Percentiles rank a stretch among this genome's conserved stretches.
Evolutionary conservation across 2,797 vertebrate genomes (phyloP).

Genomic region (Ambastaia sidthimunki): DNA sequence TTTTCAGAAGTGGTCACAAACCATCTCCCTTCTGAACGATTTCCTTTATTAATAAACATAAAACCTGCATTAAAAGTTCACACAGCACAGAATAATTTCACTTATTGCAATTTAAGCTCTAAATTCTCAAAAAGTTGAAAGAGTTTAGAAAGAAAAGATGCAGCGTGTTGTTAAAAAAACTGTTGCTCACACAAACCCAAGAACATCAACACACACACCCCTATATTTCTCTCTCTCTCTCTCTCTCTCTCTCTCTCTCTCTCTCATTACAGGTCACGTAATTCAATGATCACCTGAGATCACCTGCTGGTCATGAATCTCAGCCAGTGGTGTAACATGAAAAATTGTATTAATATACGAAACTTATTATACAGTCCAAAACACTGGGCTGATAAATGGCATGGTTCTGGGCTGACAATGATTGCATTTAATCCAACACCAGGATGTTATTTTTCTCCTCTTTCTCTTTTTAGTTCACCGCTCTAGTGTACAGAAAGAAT

Average conservation of each 20-base stretch:
- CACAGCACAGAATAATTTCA: no score
- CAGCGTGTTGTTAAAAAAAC: background rate
- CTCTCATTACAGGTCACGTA: constrained; percentile 89
- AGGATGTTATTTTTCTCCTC: constrained; percentile 46
- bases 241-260: constrained; percentile 35
- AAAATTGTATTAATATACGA: constrained; percentile 95
- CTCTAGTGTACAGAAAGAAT: constrained; percentile 87
- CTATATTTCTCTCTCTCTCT: constrained; percentile 32
- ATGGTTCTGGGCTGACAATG: constrained; percentile 87
- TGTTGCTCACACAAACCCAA: background rate
- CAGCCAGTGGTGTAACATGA: constrained; percentile 86
- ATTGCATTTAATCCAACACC: constrained; percentile 87
- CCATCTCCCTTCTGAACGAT: background rate
- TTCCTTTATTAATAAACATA: background rate
- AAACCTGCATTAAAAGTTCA: no score
- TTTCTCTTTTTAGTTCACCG: constrained; percentile 75
- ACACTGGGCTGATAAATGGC: constrained; percentile 88
- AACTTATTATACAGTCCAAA: constrained; percentile 93
- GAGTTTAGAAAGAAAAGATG: background rate
- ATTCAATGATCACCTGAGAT: constrained; percentile 95
- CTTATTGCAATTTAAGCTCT: no score
- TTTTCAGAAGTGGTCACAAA: no score
- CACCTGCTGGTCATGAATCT: constrained; percentile 92
- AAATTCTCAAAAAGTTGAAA: background rate
- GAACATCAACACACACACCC: background rate